Conservation (phyloP, 2,797 vertebrate genomes). For the Neomorphus geoffroyi region DNA sequence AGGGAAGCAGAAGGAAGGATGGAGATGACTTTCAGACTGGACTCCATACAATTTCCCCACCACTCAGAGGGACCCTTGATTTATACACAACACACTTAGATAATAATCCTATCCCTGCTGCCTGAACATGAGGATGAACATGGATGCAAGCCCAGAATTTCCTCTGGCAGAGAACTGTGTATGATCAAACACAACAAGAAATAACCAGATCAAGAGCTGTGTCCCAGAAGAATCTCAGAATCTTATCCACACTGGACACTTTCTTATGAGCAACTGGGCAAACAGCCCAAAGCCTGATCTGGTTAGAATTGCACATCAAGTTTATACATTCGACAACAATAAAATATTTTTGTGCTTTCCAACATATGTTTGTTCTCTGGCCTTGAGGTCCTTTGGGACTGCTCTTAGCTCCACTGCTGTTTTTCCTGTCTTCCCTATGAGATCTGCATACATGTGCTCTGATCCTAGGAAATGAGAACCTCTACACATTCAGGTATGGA, state of each 20-base stretch:
- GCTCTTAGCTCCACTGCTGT: not conserved
- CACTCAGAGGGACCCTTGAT: not conserved
- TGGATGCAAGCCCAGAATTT: constrained; percentile 50
- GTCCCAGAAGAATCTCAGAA: constrained; percentile 38
- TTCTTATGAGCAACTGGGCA: constrained; percentile 64
- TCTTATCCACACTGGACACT: constrained; percentile 45
- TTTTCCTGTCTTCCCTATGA: not conserved
- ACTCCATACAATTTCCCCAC: not conserved
- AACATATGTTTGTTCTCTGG: constrained; percentile 55
- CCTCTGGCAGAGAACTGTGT: constrained; percentile 42
- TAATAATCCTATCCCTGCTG: constrained; percentile 5
- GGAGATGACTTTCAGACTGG: not conserved
- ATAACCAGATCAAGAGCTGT: constrained; percentile 36
- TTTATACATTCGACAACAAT: constrained; percentile 66
- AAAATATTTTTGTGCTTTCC: constrained; percentile 53
- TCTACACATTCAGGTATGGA: not conserved
- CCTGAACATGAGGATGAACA: constrained; percentile 27
- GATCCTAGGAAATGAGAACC: not conserved
- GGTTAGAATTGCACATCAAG: constrained; percentile 58
- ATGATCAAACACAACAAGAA: constrained; percentile 54
- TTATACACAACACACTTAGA: not conserved
- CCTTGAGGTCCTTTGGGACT: constrained; percentile 14
- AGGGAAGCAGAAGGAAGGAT: not conserved
- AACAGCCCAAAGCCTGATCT: constrained; percentile 61
- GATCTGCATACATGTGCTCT: not conserved